Evolutionary conservation across 2,113 vertebrate species (phyloP).

Genomic region (Vicugna pacos): DNA sequence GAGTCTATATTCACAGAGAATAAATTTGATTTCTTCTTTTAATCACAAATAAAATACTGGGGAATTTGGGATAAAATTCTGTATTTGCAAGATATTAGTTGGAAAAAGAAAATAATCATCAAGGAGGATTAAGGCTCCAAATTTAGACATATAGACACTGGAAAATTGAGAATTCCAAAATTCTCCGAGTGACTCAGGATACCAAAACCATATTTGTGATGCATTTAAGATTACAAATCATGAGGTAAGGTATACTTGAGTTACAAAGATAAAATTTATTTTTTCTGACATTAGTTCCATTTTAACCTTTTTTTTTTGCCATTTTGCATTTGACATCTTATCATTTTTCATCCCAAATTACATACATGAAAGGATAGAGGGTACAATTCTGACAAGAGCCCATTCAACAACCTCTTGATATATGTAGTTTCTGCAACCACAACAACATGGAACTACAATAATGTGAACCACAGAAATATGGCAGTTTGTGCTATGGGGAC

Average conservation of each 20-base stretch:
- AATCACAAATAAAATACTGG: conserved; percentile 15
- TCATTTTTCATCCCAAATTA: background rate
- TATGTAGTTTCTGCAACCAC: background rate
- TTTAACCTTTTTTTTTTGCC: background rate
- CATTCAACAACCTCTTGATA: background rate
- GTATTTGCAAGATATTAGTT: conserved; percentile 23
- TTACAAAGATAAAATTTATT: background rate
- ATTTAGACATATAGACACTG: background rate
- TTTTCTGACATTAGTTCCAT: conserved; percentile 3
- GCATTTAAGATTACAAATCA: background rate
- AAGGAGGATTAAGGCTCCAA: conserved; percentile 8
- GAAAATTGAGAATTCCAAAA: conserved; percentile 20
- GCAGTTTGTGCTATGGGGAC: background rate
- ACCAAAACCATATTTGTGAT: background rate
- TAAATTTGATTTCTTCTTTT: background rate
- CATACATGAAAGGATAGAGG: background rate
- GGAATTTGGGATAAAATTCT: background rate
- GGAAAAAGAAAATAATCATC: conserved; percentile 22
- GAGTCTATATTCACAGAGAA: background rate
- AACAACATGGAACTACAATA: background rate
- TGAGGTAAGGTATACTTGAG: background rate
- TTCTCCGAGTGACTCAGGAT: background rate
- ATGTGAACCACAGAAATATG: background rate
- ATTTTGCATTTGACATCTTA: background rate
- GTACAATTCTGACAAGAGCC: background rate